Conservation (phyloP, 2,888 invertebrate species). For the Falcaria lacertinaria region DNA sequence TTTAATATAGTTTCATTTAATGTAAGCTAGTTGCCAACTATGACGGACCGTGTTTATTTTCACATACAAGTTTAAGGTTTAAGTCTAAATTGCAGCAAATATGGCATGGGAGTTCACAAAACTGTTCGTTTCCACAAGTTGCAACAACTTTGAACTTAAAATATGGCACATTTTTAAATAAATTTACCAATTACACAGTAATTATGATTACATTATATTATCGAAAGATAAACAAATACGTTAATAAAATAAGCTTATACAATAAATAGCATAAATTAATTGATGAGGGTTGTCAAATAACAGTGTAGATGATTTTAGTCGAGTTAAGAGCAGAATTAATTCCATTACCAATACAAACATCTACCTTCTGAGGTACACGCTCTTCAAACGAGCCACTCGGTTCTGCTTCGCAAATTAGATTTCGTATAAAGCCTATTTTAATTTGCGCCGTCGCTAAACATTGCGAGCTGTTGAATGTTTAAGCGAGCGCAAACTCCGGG, state of each 20-base stretch:
- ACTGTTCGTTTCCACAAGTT: too few species aligned
- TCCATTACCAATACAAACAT: conserved; percentile 72
- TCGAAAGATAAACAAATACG: too few species aligned
- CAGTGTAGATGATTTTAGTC: conserved; percentile 45
- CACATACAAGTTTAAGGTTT: conserved; percentile 35
- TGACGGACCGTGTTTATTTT: conserved; percentile 53
- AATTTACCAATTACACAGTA: too few species aligned
- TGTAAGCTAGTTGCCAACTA: conserved; percentile 62
- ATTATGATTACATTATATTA: too few species aligned
- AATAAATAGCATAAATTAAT: neutral
- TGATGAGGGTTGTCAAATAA: conserved; percentile 2
- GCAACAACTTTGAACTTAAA: too few species aligned
- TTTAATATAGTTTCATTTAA: conserved; percentile 76
- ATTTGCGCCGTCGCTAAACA: conserved; percentile 75
- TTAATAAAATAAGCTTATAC: too few species aligned
- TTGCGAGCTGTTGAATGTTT: conserved; percentile 73
- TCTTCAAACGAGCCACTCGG: conserved; percentile 55
- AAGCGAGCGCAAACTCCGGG: conserved; percentile 59
- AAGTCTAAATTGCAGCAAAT: conserved; percentile 28
- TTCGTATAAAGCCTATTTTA: conserved; percentile 78
- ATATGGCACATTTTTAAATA: too few species aligned
- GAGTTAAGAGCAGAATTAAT: conserved; percentile 67
- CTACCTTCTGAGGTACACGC: conserved; percentile 52
- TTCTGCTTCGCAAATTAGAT: conserved; percentile 75
- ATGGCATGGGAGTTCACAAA: too few species aligned